Evolutionary conservation across 2,888 invertebrate genomes (phyloP).

Genomic region (Drepana falcataria): DNA sequence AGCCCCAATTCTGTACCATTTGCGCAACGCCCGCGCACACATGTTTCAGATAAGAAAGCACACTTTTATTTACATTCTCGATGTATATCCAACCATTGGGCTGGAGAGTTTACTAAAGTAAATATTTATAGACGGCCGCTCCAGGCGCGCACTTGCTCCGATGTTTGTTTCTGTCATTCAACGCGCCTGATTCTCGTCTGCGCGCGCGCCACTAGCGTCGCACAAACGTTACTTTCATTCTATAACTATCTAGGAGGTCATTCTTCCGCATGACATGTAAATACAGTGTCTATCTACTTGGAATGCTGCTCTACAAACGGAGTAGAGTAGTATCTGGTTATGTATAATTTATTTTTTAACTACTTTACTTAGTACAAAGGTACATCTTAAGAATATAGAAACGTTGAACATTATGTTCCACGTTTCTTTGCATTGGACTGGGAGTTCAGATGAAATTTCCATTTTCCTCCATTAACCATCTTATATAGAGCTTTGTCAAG

Average conservation of each 20-base stretch:
- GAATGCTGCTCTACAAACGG: not conserved
- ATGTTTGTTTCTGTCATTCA: slow-evolving; percentile 77
- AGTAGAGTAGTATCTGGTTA: not conserved
- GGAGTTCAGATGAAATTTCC: no score
- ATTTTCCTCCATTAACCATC: not conserved
- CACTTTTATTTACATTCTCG: slow-evolving; percentile 65
- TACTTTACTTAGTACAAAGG: no score
- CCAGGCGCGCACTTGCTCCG: slow-evolving; percentile 65
- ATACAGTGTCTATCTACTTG: not conserved
- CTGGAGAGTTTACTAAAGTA: slow-evolving; percentile 73
- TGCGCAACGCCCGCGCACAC: slow-evolving; percentile 61
- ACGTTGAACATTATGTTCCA: no score
- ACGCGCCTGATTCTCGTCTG: slow-evolving; percentile 44
- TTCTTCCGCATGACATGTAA: slow-evolving; percentile 22
- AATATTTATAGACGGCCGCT: slow-evolving; percentile 71
- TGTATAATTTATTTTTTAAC: no score
- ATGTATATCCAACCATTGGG: slow-evolving; percentile 69
- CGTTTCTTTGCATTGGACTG: no score
- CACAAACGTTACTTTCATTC: slow-evolving; percentile 44
- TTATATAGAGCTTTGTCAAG: no score
- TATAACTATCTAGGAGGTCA: slow-evolving; percentile 33
- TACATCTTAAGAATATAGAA: no score
- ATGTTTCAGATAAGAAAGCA: slow-evolving; percentile 72
- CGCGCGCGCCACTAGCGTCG: slow-evolving; percentile 21
- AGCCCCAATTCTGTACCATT: slow-evolving; percentile 41